These are phyloP conservation scores for Monopis laevigella DNA, from an alignment of 2,888 invertebrate species.

Conservation along the genomic window DNA sequence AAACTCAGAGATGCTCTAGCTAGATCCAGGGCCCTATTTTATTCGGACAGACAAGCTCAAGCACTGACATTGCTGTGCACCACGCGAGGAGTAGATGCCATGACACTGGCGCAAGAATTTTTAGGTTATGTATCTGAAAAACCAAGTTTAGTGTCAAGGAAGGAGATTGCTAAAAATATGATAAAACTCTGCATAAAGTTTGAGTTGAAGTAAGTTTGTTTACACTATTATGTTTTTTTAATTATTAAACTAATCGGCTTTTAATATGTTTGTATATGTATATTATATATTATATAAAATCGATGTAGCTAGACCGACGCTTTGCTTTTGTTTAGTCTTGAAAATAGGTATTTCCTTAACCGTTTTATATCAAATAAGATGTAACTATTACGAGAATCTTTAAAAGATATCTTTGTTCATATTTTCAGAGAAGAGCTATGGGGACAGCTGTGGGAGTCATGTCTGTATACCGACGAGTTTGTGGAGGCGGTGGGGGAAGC, in stretches of 20 bases:
- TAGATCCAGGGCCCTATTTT: conserved; percentile 63
- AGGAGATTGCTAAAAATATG: conserved; percentile 42
- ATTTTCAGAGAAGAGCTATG: conserved; percentile 47
- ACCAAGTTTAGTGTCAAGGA: conserved; percentile 39
- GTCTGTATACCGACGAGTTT: conserved; percentile 61
- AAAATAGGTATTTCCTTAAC: no score
- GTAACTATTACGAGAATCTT: no score
- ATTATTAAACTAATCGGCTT: no score
- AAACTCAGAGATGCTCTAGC: conserved; percentile 68
- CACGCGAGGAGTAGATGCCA: conserved; percentile 35
- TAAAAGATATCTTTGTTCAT: neutral
- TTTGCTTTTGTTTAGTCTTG: no score
- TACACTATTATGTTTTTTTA: no score
- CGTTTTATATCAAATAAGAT: no score
- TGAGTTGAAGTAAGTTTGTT: conserved; percentile 35
- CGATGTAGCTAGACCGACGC: no score
- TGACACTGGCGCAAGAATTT: conserved; percentile 33
- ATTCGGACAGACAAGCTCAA: conserved; percentile 64
- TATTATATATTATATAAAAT: no score
- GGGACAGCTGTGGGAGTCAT: conserved; percentile 49
- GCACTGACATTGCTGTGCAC: conserved; percentile 44
- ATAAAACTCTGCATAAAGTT: conserved; percentile 47
- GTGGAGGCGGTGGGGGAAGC: conserved; percentile 73
- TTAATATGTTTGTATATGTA: no score
- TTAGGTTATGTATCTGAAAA: conserved; percentile 37